Conservation (phyloP, 2,888 invertebrate genomes). For the Megaustenia siamemsis region DNA sequence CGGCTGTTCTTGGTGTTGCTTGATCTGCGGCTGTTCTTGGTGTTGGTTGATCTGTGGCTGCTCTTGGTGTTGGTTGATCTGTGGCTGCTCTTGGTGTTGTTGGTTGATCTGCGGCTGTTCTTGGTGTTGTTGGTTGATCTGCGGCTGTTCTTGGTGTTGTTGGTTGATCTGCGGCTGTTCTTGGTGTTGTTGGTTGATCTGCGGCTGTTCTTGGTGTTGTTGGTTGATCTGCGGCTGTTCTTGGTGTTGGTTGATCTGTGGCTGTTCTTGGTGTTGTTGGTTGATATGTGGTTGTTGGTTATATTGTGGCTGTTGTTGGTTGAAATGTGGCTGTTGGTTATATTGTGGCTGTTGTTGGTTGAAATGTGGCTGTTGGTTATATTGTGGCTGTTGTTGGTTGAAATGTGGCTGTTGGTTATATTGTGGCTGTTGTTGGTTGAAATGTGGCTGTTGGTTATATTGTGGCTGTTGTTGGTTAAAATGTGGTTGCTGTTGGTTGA, state of each 20-base stretch:
- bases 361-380: conserved; percentile 32
- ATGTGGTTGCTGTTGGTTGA: not conserved
- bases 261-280: too few relatives aligned
- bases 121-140: not conserved
- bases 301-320: not conserved
- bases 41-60: too few relatives aligned
- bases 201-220: not conserved
- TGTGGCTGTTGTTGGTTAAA: not conserved
- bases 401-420: not conserved
- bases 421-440: not conserved
- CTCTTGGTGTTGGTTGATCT: not conserved
- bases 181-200: conserved; percentile 28
- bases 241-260: conserved; percentile 17
- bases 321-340: too few relatives aligned
- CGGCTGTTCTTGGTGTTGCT: too few relatives aligned
- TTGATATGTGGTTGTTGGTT: not conserved
- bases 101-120: not conserved
- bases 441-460: not conserved
- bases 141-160: conserved; percentile 35
- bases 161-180: conserved; percentile 42
- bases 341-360: conserved; percentile 41
- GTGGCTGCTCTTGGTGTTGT: too few relatives aligned
- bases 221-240: not conserved
- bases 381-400: conserved; percentile 32
- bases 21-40: too few relatives aligned